Percentiles rank a stretch among this genome's conserved stretches.
Evolutionary conservation across 2,888 invertebrate genomes (phyloP).

Genomic region (Frankliniella intonsa): DNA sequence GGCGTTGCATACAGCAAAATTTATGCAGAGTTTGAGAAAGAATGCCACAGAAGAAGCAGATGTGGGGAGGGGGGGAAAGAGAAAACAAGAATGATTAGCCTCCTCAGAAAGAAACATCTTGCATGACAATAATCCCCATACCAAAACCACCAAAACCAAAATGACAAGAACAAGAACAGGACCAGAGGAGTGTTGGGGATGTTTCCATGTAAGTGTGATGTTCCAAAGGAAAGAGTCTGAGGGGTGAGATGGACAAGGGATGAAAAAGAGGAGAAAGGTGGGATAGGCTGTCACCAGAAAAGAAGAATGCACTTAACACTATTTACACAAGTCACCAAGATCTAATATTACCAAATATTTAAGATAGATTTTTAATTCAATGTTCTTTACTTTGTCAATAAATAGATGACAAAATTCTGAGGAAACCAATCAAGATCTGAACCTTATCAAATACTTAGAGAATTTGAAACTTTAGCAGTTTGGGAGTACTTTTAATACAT

Average conservation of each 20-base stretch:
- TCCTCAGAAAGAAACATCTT: constrained; percentile 36
- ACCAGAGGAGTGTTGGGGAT: constrained; percentile 33
- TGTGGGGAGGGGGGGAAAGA: constrained; percentile 40
- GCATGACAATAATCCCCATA: constrained; percentile 15
- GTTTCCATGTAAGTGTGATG: not conserved
- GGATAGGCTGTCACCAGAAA: constrained; percentile 27
- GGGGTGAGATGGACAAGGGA: constrained; percentile 33
- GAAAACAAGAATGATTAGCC: constrained; percentile 45
- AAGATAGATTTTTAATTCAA: not conserved
- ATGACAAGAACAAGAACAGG: constrained; percentile 27
- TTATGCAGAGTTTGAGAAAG: not conserved
- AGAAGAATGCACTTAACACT: not conserved
- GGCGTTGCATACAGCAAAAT: constrained; percentile 2
- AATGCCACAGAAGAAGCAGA: constrained; percentile 28
- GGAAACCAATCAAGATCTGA: constrained; percentile 8
- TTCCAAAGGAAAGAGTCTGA: constrained; percentile 31
- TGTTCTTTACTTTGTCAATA: not conserved
- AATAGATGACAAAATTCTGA: not conserved
- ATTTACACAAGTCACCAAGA: constrained; percentile 5
- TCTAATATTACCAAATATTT: not conserved
- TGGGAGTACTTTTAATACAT: too few species aligned
- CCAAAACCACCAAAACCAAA: constrained; percentile 17
- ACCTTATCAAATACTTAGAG: not conserved
- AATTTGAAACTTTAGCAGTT: too few species aligned
- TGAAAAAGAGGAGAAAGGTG: constrained; percentile 33